Conservation (phyloP, 64 coral and sea anemone genomes). For the Hydrozoanthus tunicans region DNA sequence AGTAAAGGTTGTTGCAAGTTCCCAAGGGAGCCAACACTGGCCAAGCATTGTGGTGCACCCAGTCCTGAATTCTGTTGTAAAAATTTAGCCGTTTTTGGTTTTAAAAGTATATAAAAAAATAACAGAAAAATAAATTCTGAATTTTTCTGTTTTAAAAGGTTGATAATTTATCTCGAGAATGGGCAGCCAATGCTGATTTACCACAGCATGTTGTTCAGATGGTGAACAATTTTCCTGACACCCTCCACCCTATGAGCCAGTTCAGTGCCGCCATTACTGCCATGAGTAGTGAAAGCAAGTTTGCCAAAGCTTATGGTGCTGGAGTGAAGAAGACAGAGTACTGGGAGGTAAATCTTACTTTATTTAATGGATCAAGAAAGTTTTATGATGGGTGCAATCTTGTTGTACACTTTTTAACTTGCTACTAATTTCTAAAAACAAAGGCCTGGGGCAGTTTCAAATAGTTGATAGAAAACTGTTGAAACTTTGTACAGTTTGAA, state of each 20-base stretch:
- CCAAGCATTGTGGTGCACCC: too few species aligned
- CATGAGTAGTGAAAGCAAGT: conserved; percentile 98
- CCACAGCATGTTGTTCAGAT: conserved; percentile 98
- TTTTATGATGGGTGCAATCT: not conserved
- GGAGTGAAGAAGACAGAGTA: conserved; percentile 74
- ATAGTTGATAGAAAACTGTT: too few species aligned
- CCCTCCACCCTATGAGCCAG: conserved; percentile 98
- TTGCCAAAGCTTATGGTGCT: conserved; percentile 78
- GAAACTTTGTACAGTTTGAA: too few species aligned
- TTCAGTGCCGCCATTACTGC: conserved; percentile 97
- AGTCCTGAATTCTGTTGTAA: too few species aligned
- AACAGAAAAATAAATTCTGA: not conserved
- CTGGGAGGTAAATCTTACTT: conserved; percentile 77
- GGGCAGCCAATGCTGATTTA: conserved; percentile 95
- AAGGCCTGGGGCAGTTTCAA: too few species aligned
- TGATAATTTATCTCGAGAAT: conserved; percentile 89
- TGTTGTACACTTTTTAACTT: too few species aligned
- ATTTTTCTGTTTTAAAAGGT: conserved; percentile 54
- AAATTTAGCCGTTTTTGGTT: too few species aligned
- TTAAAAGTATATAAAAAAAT: not conserved
- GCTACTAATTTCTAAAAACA: too few species aligned
- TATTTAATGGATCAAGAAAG: not conserved
- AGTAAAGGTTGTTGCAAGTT: too few species aligned
- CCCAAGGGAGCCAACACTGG: too few species aligned
- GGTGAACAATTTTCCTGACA: conserved; percentile 96